These are phyloP conservation scores for Arenaria interpres DNA, from an alignment of 2,113 vertebrate genomes.

Conservation along the genomic window DNA sequence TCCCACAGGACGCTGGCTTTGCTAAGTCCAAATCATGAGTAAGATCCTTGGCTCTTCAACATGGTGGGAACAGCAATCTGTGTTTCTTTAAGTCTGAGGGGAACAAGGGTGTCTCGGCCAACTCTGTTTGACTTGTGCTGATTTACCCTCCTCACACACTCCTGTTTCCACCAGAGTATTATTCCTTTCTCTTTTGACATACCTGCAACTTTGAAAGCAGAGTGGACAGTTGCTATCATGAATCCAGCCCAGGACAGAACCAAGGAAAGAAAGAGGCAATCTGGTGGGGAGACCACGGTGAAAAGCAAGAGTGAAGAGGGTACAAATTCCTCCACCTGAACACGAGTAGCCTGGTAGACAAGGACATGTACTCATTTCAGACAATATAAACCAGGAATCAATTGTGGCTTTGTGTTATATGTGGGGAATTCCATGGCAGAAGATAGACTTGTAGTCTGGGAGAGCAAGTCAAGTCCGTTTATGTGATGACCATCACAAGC, in stretches of 20 bases:
- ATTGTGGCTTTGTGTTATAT: not conserved
- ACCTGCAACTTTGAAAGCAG: not conserved
- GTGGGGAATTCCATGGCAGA: not conserved
- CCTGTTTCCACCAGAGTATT: not conserved
- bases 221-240: not conserved
- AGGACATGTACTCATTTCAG: not conserved
- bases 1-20: not conserved
- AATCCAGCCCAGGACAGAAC: not conserved
- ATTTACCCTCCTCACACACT: not conserved
- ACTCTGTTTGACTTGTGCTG: not conserved
- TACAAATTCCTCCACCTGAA: not conserved
- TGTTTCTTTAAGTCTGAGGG: not conserved
- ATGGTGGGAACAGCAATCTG: not conserved
- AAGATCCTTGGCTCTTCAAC: not conserved
- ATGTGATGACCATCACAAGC: not conserved
- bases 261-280: not conserved
- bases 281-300: not conserved
- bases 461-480: not conserved
- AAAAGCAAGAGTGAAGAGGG: not conserved
- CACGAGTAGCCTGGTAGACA: not conserved
- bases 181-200: not conserved
- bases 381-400: not conserved
- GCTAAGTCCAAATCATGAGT: not conserved
- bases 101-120: not conserved
- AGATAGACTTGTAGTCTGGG: not conserved